These are phyloP conservation scores for Drosophila barbarae DNA, from an alignment of 2,888 invertebrate species.

Conservation along the genomic window DNA sequence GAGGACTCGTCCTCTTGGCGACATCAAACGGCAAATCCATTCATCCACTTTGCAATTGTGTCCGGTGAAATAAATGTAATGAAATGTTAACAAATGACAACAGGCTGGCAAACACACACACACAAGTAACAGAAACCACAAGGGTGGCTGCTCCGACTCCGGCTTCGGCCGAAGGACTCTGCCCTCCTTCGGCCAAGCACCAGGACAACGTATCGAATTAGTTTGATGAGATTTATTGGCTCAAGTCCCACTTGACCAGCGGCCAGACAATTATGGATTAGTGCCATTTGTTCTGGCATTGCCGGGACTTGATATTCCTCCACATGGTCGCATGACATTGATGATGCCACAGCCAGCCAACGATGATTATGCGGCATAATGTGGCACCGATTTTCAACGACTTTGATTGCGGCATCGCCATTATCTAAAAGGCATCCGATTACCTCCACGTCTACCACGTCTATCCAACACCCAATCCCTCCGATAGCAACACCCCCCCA, in stretches of 20 bases:
- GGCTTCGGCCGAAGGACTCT: not conserved
- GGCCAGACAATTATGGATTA: slow-evolving; percentile 76
- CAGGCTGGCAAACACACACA: slow-evolving; percentile 68
- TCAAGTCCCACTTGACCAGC: slow-evolving; percentile 72
- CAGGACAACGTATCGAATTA: slow-evolving; percentile 66
- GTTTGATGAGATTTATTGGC: slow-evolving; percentile 74
- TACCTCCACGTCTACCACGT: slow-evolving; percentile 38
- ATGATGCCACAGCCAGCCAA: slow-evolving; percentile 26
- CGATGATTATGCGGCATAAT: slow-evolving; percentile 60
- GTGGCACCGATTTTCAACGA: slow-evolving; percentile 57
- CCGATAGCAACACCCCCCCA: slow-evolving; percentile 4
- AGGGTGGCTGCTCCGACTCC: slow-evolving; percentile 49
- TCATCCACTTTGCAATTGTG: slow-evolving; percentile 72
- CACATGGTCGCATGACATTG: slow-evolving; percentile 26
- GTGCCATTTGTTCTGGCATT: slow-evolving; percentile 71
- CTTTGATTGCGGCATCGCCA: slow-evolving; percentile 46
- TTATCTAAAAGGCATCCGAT: slow-evolving; percentile 63
- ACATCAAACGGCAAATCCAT: slow-evolving; percentile 71
- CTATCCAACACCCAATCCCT: slow-evolving; percentile 22
- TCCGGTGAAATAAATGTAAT: slow-evolving; percentile 72
- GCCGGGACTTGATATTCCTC: slow-evolving; percentile 42
- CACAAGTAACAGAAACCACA: slow-evolving; percentile 66
- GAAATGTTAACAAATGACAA: slow-evolving; percentile 75
- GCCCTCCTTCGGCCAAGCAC: slow-evolving; percentile 8
- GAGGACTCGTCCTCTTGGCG: slow-evolving; percentile 43